These are phyloP conservation scores for Otolemur garnettii DNA, from an alignment of 2,113 vertebrate species.

Conservation along the genomic window DNA sequence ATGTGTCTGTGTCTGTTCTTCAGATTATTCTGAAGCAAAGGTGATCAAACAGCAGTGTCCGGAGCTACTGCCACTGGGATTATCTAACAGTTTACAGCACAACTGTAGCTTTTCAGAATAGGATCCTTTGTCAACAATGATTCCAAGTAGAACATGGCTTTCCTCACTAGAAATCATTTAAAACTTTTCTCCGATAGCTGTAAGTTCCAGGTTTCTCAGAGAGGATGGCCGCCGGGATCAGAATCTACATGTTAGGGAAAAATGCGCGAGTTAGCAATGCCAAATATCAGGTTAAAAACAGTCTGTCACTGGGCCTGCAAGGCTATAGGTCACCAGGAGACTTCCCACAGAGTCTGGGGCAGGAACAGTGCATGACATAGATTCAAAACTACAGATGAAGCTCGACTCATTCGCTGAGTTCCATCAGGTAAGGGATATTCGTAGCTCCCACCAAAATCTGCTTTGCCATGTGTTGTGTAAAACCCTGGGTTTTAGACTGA, in stretches of 20 bases:
- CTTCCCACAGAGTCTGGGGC: slow-evolving; percentile 51
- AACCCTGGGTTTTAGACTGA: not conserved
- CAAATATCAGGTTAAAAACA: slow-evolving; percentile 71
- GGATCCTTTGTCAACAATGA: not conserved
- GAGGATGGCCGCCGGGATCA: not conserved
- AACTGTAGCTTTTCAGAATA: not conserved
- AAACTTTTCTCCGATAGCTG: not conserved
- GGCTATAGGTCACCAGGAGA: not conserved
- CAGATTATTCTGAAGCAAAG: not conserved
- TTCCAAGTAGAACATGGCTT: not conserved
- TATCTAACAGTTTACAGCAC: not conserved
- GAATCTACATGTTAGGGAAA: slow-evolving; percentile 35
- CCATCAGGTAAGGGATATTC: not conserved
- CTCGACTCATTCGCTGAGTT: not conserved
- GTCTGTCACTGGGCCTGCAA: slow-evolving; percentile 58
- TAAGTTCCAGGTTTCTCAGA: not conserved
- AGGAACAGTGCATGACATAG: not conserved
- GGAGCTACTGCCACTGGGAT: not conserved
- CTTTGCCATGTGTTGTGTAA: not conserved
- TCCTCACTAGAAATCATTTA: slow-evolving; percentile 7
- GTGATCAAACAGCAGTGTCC: not conserved
- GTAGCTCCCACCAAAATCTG: not conserved
- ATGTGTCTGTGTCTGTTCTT: not conserved
- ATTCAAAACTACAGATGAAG: slow-evolving; percentile 6
- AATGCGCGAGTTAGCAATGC: slow-evolving; percentile 56